A percentile compares a stretch with the other conserved stretches of the same genome.
These are phyloP conservation scores for Anastrepha obliqua DNA, from an alignment of 1,140 invertebrate species.

Conservation along the genomic window DNA sequence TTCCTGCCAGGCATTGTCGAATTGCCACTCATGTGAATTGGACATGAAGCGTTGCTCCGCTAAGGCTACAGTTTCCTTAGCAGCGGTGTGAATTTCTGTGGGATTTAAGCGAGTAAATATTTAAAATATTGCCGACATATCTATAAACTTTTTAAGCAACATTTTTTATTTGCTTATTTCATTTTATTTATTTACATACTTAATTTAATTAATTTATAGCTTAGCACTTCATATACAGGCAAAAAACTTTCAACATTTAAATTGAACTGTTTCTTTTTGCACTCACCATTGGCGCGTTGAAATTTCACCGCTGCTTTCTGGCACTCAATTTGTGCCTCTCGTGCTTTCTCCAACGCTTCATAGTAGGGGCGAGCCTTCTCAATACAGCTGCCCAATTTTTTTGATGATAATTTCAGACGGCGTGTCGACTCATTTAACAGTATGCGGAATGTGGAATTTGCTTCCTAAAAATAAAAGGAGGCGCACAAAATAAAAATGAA, in stretches of 20 bases:
- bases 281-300: constrained; percentile 90
- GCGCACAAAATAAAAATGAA: not conserved
- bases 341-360: constrained; percentile 83
- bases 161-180: not conserved
- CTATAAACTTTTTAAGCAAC: not conserved
- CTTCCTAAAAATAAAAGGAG: constrained; percentile 78
- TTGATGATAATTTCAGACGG: constrained; percentile 86
- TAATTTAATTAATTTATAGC: too few relatives aligned
- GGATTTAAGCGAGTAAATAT: not conserved
- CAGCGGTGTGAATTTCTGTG: constrained; percentile 90
- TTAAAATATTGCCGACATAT: not conserved
- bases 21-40: constrained; percentile 87
- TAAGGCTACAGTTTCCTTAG: constrained; percentile 94
- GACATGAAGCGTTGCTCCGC: constrained; percentile 92
- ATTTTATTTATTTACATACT: constrained; percentile 27
- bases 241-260: not conserved
- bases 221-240: too few relatives aligned
- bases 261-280: constrained; percentile 62
- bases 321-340: constrained; percentile 85
- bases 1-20: constrained; percentile 97
- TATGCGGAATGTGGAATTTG: constrained; percentile 87
- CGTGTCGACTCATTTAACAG: constrained; percentile 90
- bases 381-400: constrained; percentile 90
- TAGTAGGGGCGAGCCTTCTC: constrained; percentile 94
- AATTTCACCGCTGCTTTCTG: constrained; percentile 93